Evolutionary conservation across 2,888 invertebrate species (phyloP).

Genomic region (Gisinianus flammeolus): DNA sequence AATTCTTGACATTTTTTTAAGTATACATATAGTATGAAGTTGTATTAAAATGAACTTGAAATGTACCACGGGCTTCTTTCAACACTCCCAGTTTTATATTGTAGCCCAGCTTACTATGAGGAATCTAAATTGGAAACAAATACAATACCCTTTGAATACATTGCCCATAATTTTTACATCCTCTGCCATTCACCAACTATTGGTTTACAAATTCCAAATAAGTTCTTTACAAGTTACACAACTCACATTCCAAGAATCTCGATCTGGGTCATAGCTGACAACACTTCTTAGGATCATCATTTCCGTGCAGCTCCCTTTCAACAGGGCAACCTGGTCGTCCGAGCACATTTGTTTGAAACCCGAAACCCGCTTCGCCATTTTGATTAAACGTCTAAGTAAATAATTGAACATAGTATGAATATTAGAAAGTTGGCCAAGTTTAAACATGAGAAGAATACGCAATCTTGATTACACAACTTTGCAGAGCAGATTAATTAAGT

Average conservation of each 20-base stretch:
- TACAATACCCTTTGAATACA: neutral
- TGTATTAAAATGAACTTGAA: neutral
- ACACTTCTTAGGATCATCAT: constrained; percentile 94
- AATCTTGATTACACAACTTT: no score
- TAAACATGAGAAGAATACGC: no score
- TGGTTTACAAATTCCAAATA: no score
- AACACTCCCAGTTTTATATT: constrained; percentile 87
- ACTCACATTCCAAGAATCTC: constrained; percentile 79
- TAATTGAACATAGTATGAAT: neutral
- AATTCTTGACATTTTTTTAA: neutral
- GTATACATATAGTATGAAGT: neutral
- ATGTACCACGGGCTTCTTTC: constrained; percentile 75
- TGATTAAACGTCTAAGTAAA: constrained; percentile 69
- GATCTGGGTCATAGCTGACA: constrained; percentile 86
- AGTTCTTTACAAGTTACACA: no score
- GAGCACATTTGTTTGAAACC: constrained; percentile 93
- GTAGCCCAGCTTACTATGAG: constrained; percentile 74
- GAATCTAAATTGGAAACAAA: constrained; percentile 67
- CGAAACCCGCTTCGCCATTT: constrained; percentile 68
- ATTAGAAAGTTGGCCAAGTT: neutral
- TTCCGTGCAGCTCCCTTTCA: constrained; percentile 95
- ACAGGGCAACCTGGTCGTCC: constrained; percentile 85
- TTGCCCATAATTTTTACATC: neutral
- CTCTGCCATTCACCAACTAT: no score
- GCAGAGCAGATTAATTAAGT: no score